Percentiles rank a stretch among this genome's conserved stretches.
Evolutionary conservation across 2,888 invertebrate species (phyloP).

Genomic region (Aleiodes testaceus): DNA sequence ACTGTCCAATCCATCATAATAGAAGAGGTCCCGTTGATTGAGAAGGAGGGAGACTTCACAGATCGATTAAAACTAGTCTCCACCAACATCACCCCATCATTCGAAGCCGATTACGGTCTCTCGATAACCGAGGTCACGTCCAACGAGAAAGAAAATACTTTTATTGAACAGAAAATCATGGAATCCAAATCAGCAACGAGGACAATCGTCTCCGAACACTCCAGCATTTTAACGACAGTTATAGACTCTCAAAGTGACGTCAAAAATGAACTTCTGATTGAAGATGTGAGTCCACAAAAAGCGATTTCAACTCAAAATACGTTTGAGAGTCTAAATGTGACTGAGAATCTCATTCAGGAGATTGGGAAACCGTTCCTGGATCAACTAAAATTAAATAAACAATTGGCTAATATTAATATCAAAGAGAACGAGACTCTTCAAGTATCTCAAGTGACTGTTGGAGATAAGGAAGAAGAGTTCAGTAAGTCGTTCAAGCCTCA

Average conservation of each 20-base stretch:
- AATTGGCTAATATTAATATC: conserved; percentile 72
- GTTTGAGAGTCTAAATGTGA: conserved; percentile 76
- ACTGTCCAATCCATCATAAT: conserved; percentile 62
- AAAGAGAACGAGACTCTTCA: conserved; percentile 70
- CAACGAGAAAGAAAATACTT: conserved; percentile 76
- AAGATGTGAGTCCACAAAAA: conserved; percentile 65
- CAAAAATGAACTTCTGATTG: conserved; percentile 55
- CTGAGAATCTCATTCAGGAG: conserved; percentile 73
- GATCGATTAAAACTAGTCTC: conserved; percentile 59
- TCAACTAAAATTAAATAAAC: conserved; percentile 67
- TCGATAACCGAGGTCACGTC: conserved; percentile 76
- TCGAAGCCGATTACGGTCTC: conserved; percentile 74
- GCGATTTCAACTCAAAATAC: conserved; percentile 73
- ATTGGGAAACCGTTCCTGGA: conserved; percentile 70
- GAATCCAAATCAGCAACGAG: conserved; percentile 59
- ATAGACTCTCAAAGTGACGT: conserved; percentile 67
- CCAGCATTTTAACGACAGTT: conserved; percentile 61
- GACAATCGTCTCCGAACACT: conserved; percentile 62
- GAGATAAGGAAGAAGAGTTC: conserved; percentile 68
- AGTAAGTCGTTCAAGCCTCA: conserved; percentile 43
- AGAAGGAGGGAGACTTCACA: conserved; percentile 61
- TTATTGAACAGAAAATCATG: conserved; percentile 70
- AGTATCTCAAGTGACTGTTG: conserved; percentile 67
- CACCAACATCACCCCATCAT: conserved; percentile 65
- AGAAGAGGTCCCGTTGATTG: conserved; percentile 61